Evolutionary conservation across 2,113 vertebrate species (phyloP).

Genomic region (Pungitius pungitius): DNA sequence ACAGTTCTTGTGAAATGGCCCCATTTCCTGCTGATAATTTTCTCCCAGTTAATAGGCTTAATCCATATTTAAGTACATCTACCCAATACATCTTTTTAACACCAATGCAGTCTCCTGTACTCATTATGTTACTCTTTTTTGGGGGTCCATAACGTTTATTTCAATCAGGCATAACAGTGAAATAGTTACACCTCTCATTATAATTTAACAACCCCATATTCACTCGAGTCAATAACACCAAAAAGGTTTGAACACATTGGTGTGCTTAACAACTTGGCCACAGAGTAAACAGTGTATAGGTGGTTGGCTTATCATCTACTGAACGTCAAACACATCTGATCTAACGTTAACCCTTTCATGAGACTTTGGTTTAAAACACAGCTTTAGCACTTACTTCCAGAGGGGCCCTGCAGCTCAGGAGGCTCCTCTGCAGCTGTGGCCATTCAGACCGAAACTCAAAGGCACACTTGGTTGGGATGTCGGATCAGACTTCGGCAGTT

Average conservation of each 20-base stretch:
- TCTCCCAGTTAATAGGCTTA: not conserved
- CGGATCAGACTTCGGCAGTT: not conserved
- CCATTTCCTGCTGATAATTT: not conserved
- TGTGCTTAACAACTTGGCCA: not conserved
- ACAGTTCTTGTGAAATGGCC: not conserved
- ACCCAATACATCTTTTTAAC: not conserved
- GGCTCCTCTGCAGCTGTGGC: slow-evolving; percentile 75
- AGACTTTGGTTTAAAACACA: not conserved
- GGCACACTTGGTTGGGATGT: slow-evolving; percentile 4
- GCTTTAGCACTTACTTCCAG: slow-evolving; percentile 61
- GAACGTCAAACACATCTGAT: not conserved
- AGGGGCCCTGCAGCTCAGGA: slow-evolving; percentile 55
- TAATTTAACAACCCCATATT: not conserved
- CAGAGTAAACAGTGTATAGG: not conserved
- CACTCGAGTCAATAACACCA: not conserved
- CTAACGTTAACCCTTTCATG: not conserved
- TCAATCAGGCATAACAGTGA: not conserved
- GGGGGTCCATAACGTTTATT: not conserved
- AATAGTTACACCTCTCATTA: not conserved
- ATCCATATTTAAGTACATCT: not conserved
- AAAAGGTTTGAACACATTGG: not conserved
- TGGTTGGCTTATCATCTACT: not conserved
- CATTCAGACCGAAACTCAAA: slow-evolving; percentile 59
- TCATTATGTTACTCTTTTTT: not conserved
- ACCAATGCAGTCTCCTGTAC: not conserved